phyloP scores from a whole-genome alignment of 2,888 invertebrate genomes.

The Lepidochrysops patricia region DNA sequence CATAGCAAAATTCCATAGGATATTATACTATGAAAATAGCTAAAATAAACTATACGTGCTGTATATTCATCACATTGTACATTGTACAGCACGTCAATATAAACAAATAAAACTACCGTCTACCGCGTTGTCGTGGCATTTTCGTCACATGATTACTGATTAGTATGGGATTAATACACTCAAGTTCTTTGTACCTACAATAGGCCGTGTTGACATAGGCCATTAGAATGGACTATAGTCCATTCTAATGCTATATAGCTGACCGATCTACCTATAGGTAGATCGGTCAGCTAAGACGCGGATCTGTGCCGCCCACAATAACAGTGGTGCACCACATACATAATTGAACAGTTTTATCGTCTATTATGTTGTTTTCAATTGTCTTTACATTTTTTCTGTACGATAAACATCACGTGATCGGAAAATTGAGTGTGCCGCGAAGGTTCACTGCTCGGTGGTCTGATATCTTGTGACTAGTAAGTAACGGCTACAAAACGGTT shows the following conservation, averaged over 20 bases:
- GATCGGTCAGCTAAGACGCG: background rate
- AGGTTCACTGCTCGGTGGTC: background rate
- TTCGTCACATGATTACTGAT: background rate
- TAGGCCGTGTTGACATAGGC: background rate
- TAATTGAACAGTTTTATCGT: constrained; percentile 51
- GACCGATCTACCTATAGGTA: too few species aligned
- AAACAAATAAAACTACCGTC: background rate
- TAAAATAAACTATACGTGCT: too few species aligned
- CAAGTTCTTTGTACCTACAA: background rate
- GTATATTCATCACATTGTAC: background rate
- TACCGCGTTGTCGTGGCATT: too few species aligned
- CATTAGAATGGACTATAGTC: background rate
- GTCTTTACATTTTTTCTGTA: constrained; percentile 21
- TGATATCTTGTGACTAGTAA: too few species aligned
- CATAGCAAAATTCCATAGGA: too few species aligned
- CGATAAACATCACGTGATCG: constrained; percentile 24
- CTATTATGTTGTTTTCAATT: constrained; percentile 32
- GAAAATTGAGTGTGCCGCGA: background rate
- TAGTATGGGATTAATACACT: background rate
- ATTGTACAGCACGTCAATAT: too few species aligned
- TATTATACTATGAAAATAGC: too few species aligned
- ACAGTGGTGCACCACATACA: constrained; percentile 36
- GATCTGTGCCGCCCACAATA: background rate
- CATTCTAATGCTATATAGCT: too few species aligned
- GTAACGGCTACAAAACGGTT: too few species aligned